phyloP scores from a whole-genome alignment of 2,797 vertebrate genomes.

The Peromyscus aztecus region DNA sequence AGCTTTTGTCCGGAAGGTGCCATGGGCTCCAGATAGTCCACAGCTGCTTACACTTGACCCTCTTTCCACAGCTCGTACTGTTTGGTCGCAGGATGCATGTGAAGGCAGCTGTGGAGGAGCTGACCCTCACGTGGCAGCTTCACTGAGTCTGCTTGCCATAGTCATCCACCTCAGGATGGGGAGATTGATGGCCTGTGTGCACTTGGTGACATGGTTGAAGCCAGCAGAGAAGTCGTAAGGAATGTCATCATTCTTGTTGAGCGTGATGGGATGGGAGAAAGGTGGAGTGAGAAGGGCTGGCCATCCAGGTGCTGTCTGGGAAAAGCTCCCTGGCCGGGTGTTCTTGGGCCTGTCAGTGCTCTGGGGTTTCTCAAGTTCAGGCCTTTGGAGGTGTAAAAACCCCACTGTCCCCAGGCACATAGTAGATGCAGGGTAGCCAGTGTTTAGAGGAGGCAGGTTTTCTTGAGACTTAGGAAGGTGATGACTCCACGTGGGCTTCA shows the following conservation, averaged over 20 bases:
- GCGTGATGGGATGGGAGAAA: neutral
- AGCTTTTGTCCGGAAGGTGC: no score
- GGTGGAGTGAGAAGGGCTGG: neutral
- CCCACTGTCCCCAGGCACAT: neutral
- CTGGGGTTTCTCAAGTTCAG: neutral
- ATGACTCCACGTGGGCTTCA: neutral
- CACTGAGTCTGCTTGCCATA: neutral
- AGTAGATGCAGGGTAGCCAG: neutral
- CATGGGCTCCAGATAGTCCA: no score
- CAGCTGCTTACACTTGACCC: neutral
- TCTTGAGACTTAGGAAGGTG: constrained; percentile 7
- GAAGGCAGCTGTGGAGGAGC: neutral
- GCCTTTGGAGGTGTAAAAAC: neutral
- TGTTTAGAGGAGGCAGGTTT: neutral
- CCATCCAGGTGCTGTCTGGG: neutral
- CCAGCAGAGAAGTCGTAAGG: neutral
- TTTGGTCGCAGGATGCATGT: neutral
- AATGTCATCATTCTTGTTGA: neutral
- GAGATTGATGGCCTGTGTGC: neutral
- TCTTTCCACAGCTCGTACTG: neutral
- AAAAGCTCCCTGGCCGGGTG: neutral
- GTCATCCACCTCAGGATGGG: neutral
- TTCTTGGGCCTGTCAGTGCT: neutral
- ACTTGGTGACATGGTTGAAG: neutral
- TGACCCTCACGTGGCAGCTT: neutral